phyloP scores from a whole-genome alignment of 2,888 invertebrate species.

The Aleiodes testaceus region DNA sequence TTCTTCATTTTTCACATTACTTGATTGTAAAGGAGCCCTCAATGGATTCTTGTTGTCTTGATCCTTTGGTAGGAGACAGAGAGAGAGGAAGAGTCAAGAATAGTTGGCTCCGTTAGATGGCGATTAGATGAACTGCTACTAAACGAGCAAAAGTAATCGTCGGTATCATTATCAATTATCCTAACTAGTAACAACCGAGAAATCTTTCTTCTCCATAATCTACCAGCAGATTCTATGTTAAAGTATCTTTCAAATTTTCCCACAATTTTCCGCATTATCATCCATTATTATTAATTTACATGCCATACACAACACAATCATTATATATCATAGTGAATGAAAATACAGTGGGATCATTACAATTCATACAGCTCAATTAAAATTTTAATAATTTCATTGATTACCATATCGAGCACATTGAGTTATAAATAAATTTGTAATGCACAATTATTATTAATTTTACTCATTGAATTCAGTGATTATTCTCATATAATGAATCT shows the following conservation, averaged over 20 bases:
- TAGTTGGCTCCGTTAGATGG: slow-evolving; percentile 46
- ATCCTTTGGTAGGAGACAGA: neutral
- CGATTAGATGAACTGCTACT: slow-evolving; percentile 31
- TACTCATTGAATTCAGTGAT: neutral
- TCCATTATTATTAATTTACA: no score
- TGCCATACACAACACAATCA: no score
- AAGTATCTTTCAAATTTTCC: neutral
- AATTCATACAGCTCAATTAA: no score
- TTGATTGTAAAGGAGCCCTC: neutral
- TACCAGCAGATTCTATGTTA: neutral
- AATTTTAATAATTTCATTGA: no score
- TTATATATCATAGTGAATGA: no score
- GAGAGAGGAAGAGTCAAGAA: neutral
- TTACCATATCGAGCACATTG: no score
- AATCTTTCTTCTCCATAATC: neutral
- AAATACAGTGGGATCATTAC: no score
- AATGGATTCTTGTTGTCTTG: slow-evolving; percentile 10
- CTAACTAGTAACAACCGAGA: neutral
- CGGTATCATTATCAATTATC: slow-evolving; percentile 3
- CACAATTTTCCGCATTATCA: neutral
- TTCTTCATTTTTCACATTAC: no score
- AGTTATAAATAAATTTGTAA: no score
- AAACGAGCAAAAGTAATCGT: neutral
- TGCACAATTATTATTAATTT: no score
- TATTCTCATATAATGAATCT: neutral